phyloP scores from a whole-genome alignment of 2,113 vertebrate genomes.

The Tichodroma muraria region DNA sequence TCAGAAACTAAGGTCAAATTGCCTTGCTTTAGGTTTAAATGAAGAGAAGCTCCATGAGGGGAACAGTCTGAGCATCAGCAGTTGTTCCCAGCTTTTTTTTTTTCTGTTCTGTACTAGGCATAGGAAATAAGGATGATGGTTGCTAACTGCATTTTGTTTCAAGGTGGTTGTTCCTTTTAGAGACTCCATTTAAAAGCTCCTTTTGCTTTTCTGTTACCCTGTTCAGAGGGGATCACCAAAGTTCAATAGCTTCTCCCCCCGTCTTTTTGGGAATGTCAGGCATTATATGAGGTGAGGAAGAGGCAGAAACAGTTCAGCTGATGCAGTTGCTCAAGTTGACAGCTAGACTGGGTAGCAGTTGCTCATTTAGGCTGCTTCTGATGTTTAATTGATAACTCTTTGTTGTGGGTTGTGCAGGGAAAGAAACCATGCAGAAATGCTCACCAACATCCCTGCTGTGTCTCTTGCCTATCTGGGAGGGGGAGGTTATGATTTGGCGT shows the following conservation, averaged over 20 bases:
- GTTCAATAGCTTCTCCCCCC: not conserved
- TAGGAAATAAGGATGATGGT: not conserved
- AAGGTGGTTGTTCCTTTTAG: not conserved
- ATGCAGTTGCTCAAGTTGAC: not conserved
- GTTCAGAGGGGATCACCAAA: not conserved
- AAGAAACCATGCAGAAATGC: not conserved
- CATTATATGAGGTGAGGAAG: not conserved
- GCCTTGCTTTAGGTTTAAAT: not conserved
- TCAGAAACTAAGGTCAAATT: not conserved
- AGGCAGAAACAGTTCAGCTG: not conserved
- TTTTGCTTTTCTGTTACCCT: not conserved
- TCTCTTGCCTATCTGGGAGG: not conserved
- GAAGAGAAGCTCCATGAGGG: not conserved
- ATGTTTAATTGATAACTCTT: not conserved
- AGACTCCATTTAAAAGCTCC: not conserved
- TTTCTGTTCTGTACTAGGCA: not conserved
- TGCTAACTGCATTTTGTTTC: not conserved
- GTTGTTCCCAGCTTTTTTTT: not conserved
- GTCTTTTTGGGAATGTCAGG: not conserved
- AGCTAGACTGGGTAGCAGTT: not conserved
- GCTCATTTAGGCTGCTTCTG: not conserved
- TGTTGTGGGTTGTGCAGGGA: not conserved
- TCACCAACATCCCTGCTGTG: not conserved
- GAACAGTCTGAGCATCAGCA: not conserved
- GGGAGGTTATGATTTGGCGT: not conserved